Base-by-base conservation (phyloP, 2,888 invertebrate species). In the Silvanus unidentatus region DNA sequence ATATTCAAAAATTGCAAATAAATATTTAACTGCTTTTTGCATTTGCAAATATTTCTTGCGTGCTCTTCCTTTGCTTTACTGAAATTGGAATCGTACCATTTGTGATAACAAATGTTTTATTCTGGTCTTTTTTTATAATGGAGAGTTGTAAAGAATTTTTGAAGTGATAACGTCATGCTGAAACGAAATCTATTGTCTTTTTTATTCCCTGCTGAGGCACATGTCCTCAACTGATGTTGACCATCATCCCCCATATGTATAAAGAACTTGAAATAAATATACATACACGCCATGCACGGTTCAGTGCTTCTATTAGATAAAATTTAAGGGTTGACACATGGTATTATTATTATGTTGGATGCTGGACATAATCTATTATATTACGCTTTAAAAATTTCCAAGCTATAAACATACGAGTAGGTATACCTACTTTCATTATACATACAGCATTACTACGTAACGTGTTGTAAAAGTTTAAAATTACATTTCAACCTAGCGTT, bases 171-270 rank as follows among this genome's bases (percentile, higher is more conserved):
- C 37, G 37, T 37, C 37, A 37, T 16, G 14, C 32, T 30, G 22
- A 22, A 27, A 30, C 10, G 32, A 28, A n/a, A 27, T 28, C 40
- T 40, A 11, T 40, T 40, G 40, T 40, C 16, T 58, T 55, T 57
- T 53, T 45, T 43, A 52, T 43, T 44, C 55, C 57, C 60, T 43
- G 47, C 42, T 44, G 58, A 45, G 52, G 42, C 53, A 59, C 57
- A 60, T 62, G 62, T 59, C 56, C 52, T 49, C 48, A 51, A 51
- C 52, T 57, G 47, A 50, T 51, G 60, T 59, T 60, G 60, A 59
- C 58, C 59, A 54, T 59, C 57, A 58, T 50, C 58, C 58, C 58
- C 53, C 58, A 54, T 58, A 54, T 52, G 54, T 58, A 59, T 60
- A 60, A 62, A 64, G 61, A 62, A 63, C 55, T 58, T 57, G 55